Percentiles rank a stretch among this genome's conserved stretches.
These are phyloP conservation scores for Phaedon cochleariae DNA, from an alignment of 2,888 invertebrate species.

Conservation along the genomic window DNA sequence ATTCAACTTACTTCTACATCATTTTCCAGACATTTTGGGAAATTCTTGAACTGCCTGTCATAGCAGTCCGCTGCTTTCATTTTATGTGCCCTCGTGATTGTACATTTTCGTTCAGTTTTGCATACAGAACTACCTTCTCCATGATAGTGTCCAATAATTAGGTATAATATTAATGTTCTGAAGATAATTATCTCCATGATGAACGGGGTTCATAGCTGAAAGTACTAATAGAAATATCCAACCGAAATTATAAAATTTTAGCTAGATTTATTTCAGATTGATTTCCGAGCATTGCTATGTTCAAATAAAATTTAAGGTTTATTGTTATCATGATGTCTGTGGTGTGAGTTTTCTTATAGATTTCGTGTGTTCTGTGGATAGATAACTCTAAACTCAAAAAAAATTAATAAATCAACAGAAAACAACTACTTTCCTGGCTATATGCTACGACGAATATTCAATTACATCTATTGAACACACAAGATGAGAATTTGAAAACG, in stretches of 20 bases:
- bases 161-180: neutral
- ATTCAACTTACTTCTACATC: constrained; percentile 54
- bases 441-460: too few species aligned
- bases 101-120: constrained; percentile 46
- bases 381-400: too few species aligned
- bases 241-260: neutral
- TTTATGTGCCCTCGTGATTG: constrained; percentile 46
- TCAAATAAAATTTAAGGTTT: too few species aligned
- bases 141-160: neutral
- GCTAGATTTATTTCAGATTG: neutral
- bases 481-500: too few species aligned
- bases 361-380: too few species aligned
- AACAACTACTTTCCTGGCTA: too few species aligned
- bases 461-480: too few species aligned
- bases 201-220: constrained; percentile 14
- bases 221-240: too few species aligned
- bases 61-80: constrained; percentile 57
- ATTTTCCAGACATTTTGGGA: constrained; percentile 55
- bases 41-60: constrained; percentile 49
- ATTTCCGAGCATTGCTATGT: too few species aligned
- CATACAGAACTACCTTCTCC: constrained; percentile 29
- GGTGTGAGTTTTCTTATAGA: too few species aligned
- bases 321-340: too few species aligned
- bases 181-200: constrained; percentile 14
- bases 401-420: too few species aligned